These are phyloP conservation scores for Calliphora vicina DNA, from an alignment of 1,140 invertebrate genomes.

Conservation along the genomic window DNA sequence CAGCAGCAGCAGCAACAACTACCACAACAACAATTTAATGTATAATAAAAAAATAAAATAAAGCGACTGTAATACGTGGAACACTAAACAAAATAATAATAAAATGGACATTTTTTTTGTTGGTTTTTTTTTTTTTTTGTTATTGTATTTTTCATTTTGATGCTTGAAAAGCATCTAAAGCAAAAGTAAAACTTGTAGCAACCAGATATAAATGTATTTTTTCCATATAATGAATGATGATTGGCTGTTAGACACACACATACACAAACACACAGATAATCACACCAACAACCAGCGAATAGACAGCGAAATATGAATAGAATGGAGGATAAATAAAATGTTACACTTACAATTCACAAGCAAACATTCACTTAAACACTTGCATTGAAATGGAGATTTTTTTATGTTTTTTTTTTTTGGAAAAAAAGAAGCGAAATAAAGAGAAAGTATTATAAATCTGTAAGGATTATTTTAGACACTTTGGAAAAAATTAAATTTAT, in stretches of 20 bases:
- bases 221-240: constrained; percentile 20
- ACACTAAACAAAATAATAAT: not conserved
- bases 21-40: not conserved
- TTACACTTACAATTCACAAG: too few species aligned
- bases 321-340: not conserved
- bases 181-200: not conserved
- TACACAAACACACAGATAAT: not conserved
- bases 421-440: too few species aligned
- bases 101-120: not conserved
- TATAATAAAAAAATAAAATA: not conserved
- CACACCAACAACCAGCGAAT: not conserved
- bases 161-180: not conserved
- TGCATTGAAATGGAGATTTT: too few species aligned
- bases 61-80: not conserved
- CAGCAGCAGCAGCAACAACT: not conserved
- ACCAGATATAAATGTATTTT: not conserved
- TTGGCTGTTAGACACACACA: not conserved
- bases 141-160: not conserved
- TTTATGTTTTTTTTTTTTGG: too few species aligned
- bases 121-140: not conserved
- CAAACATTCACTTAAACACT: not conserved
- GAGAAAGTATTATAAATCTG: not conserved
- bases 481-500: not conserved
- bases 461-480: not conserved
- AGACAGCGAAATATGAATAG: not conserved